Base-by-base conservation (phyloP, 2,113 vertebrate species). In the Columba janthina region DNA sequence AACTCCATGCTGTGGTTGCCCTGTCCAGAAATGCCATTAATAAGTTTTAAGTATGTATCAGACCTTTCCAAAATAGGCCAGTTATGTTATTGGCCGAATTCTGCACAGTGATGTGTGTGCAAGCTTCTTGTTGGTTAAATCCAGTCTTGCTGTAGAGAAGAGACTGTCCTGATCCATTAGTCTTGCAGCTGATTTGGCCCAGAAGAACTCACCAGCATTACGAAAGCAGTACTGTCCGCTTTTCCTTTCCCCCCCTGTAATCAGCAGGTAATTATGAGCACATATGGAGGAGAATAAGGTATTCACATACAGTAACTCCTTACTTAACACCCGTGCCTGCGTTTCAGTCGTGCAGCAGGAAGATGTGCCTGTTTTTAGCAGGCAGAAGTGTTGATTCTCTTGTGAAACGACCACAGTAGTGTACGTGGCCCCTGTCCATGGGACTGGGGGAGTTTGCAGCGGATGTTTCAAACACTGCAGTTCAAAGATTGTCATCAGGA, bases 361-460 rank as follows among this genome's bases (percentile, higher is more conserved):
- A 40, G n/a, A 17, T 9, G 21, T 32, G 34, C 34, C 34, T 42
- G 21, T 3, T 69, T 60, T 34, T 32, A 31, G 31, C 48, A 32
- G 18, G 4, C n/a, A 26, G 48, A 50, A 42, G 18, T 2, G 34
- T 31, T 50, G 40, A 12, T 32, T 56, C 40, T 50, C 8, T 32
- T 12, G 11, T 15, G 34, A 22, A 36, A 34, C 2, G 3, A 32
- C 20, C 4, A 5, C 46, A 15, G 56, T 10, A 5, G 42, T 1
- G 0, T 7, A 4, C 10, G 3, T 42, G 15, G 22, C 26, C 11
- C 17, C 58, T 26, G 15, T 17, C 31, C 0, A 1, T 1, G 3
- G 34, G 31, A 36, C 36, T 29, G n/a, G 36, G 15, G 48, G 31
- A 6, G 15, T 18, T 56, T 54, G 29, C 19, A 18, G 9, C 4